These are phyloP conservation scores for Hanleya hanleyi DNA, from an alignment of 2,888 invertebrate species.

Conservation along the genomic window DNA sequence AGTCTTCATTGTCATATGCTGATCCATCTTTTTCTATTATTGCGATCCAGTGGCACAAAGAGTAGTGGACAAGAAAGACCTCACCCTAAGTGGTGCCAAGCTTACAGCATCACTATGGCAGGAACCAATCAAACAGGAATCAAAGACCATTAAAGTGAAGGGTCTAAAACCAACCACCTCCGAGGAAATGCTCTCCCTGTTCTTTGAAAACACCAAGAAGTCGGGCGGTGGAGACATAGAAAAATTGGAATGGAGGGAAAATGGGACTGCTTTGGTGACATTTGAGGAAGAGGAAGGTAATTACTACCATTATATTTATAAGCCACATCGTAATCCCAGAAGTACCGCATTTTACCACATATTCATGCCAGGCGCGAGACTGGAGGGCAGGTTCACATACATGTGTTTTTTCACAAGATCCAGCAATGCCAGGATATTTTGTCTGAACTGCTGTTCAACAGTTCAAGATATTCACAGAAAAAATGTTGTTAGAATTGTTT, in stretches of 20 bases:
- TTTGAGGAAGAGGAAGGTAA: slow-evolving; percentile 27
- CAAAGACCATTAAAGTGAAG: background rate
- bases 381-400: no score
- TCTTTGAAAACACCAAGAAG: slow-evolving; percentile 14
- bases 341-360: no score
- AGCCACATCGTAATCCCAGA: no score
- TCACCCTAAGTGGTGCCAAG: background rate
- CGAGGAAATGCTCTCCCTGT: background rate
- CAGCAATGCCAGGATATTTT: no score
- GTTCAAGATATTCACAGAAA: no score
- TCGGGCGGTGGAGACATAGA: slow-evolving; percentile 32
- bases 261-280: slow-evolving; percentile 27
- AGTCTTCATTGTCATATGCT: no score
- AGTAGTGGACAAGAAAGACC: background rate
- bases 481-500: no score
- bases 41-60: background rate
- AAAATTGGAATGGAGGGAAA: slow-evolving; percentile 12
- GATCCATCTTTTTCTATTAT: no score
- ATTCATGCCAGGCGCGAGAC: no score
- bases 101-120: background rate
- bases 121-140: background rate
- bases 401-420: no score
- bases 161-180: background rate
- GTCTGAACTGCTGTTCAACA: no score
- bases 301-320: no score